phyloP scores from a whole-genome alignment of 2,797 vertebrate species.

The Carcharodon carcharias region DNA sequence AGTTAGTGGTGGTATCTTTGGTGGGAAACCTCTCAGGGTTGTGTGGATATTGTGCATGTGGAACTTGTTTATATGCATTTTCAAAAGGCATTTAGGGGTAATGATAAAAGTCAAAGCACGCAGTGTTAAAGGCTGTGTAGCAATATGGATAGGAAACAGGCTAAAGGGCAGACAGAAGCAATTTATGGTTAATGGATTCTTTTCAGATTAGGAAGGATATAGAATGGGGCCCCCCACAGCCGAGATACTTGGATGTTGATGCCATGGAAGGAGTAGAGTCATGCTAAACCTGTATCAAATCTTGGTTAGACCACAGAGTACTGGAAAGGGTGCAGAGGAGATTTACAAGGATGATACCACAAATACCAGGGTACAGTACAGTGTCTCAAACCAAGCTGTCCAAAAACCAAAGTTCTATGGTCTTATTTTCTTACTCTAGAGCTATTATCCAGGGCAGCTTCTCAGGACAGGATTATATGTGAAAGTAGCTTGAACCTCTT shows the following conservation, averaged over 20 bases:
- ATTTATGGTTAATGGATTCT: not conserved
- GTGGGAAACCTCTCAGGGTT: not conserved
- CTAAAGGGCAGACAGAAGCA: not conserved
- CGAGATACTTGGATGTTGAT: not conserved
- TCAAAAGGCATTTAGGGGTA: not conserved
- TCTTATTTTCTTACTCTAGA: not conserved
- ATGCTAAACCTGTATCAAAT: too few species aligned
- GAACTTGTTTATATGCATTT: not conserved
- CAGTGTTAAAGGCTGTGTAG: not conserved
- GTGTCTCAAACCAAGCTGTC: too few species aligned
- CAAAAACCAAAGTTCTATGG: not conserved
- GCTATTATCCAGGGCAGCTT: not conserved
- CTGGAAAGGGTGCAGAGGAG: not conserved
- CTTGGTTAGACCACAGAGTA: not conserved
- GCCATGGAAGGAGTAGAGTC: too few species aligned
- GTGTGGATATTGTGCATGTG: not conserved
- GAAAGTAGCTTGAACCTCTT: not conserved
- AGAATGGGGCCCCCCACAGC: not conserved
- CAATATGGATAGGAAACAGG: not conserved
- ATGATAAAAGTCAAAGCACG: not conserved
- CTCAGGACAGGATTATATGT: not conserved
- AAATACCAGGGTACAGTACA: too few species aligned
- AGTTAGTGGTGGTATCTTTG: not conserved
- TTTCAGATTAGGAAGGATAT: not conserved
- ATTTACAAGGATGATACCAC: too few species aligned